phyloP scores from a whole-genome alignment of 1,140 invertebrate species.

The Helicoverpa armigera region DNA sequence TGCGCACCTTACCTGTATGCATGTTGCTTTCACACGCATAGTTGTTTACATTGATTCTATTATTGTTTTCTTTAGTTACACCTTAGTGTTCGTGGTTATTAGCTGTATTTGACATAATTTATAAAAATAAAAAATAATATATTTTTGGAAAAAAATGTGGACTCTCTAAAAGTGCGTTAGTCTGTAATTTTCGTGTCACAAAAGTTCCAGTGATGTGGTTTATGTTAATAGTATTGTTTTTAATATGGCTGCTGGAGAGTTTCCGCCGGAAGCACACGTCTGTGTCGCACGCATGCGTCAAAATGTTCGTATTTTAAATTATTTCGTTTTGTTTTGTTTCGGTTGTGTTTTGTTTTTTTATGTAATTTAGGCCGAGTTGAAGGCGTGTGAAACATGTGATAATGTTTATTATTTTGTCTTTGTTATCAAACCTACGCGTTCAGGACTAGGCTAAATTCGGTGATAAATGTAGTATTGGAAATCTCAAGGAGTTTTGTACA shows the following conservation, averaged over 20 bases:
- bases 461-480: no score
- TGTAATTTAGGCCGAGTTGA: not conserved
- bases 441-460: no score
- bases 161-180: conserved; percentile 6
- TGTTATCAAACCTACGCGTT: not conserved
- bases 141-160: conserved; percentile 18
- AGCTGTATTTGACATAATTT: not conserved
- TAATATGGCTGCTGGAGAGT: conserved; percentile 53
- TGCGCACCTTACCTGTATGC: conserved; percentile 66
- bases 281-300: conserved; percentile 54
- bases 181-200: conserved; percentile 46
- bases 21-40: conserved; percentile 77
- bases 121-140: conserved; percentile 15
- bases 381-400: not conserved
- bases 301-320: conserved; percentile 47
- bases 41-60: conserved; percentile 68
- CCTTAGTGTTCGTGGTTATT: conserved; percentile 35
- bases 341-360: not conserved
- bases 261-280: conserved; percentile 53
- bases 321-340: conserved; percentile 2
- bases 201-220: conserved; percentile 53
- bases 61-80: conserved; percentile 55
- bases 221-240: conserved; percentile 51
- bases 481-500: no score
- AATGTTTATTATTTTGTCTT: not conserved